A percentile compares a stretch with the other conserved stretches of the same genome.
These are phyloP conservation scores for Poecilia picta DNA, from an alignment of 2,797 vertebrate genomes.

Conservation along the genomic window DNA sequence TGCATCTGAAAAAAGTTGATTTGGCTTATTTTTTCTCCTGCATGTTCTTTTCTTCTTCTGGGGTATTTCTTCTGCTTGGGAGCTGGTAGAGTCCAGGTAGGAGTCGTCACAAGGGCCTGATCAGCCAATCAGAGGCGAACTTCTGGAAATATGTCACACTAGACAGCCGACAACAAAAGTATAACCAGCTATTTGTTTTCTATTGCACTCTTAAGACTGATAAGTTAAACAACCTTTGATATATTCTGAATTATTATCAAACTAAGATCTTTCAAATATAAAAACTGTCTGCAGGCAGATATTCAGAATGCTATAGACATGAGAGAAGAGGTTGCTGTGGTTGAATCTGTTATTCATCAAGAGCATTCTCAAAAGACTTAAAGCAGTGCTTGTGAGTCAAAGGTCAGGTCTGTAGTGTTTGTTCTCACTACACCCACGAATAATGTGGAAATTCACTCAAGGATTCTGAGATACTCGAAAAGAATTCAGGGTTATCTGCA, in stretches of 20 bases:
- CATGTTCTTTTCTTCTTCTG: background rate
- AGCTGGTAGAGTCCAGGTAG: background rate
- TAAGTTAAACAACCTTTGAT: background rate
- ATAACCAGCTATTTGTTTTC: background rate
- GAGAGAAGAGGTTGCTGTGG: background rate
- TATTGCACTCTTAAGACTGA: background rate
- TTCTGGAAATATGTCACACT: background rate
- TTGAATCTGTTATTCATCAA: slow-evolving; percentile 2
- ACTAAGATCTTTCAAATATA: background rate
- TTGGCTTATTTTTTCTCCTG: background rate
- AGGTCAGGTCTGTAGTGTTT: slow-evolving; percentile 5
- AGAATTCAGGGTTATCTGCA: slow-evolving; percentile 40
- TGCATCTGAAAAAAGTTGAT: background rate
- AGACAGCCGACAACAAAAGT: background rate
- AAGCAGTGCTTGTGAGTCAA: background rate
- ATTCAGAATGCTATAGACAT: background rate
- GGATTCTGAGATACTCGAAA: slow-evolving; percentile 14
- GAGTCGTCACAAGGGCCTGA: background rate
- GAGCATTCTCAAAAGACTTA: background rate
- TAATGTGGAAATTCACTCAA: slow-evolving; percentile 21
- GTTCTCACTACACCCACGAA: slow-evolving; percentile 11
- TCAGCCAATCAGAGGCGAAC: background rate
- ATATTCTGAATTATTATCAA: background rate
- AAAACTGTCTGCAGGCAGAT: background rate
- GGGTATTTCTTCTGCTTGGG: background rate